Conservation (phyloP, 2,113 vertebrate genomes). For the Ptychochromis oligacanthus region DNA sequence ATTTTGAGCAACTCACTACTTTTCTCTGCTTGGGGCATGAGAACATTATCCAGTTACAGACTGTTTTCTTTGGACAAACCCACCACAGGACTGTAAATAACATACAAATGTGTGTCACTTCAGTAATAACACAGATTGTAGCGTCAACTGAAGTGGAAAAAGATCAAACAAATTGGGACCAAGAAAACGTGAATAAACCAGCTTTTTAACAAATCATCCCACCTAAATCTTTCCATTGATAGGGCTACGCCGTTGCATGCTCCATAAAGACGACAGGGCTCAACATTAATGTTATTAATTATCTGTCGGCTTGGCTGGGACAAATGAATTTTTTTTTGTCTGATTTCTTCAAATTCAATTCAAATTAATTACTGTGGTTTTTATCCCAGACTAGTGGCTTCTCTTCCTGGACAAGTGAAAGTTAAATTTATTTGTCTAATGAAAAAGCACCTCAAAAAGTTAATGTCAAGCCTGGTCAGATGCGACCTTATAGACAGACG, state of each 20-base stretch:
- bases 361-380: background rate
- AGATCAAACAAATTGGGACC: background rate
- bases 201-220: too few relatives aligned
- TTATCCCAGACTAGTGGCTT: background rate
- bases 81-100: too few relatives aligned
- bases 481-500: background rate
- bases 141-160: background rate
- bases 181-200: too few relatives aligned
- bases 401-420: background rate
- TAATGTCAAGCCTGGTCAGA: background rate
- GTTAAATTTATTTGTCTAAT: background rate
- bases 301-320: background rate
- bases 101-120: background rate
- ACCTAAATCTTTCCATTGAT: too few relatives aligned
- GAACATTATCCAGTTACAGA: too few relatives aligned
- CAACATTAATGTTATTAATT: background rate
- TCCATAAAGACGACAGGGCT: background rate
- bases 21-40: too few relatives aligned
- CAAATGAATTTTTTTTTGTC: background rate
- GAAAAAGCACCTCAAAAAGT: background rate
- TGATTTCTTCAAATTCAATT: background rate
- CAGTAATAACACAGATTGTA: too few relatives aligned
- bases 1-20: background rate
- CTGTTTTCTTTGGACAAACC: too few relatives aligned
- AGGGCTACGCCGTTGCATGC: background rate